Base-by-base conservation (phyloP, 2,888 invertebrate genomes). In the Salticus scenicus region DNA sequence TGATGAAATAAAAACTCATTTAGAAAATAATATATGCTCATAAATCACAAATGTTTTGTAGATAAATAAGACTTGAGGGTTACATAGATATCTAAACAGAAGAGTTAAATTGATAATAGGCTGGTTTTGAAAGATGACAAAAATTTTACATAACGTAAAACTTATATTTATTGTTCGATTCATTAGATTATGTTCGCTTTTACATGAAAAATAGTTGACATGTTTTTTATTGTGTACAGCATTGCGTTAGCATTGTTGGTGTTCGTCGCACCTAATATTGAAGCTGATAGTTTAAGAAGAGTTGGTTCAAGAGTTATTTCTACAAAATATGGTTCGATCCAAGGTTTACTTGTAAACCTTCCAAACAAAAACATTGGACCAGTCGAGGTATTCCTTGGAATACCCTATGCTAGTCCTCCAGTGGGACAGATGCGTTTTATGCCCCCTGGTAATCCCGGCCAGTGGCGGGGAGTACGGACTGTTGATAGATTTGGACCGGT, bases 381-480 rank as follows among this genome's bases (percentile, higher is more conserved):
- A 1, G 91, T 92, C 20, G 91, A 91, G 87, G 91, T 91, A 1
- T 92, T 90, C 88, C 88, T 90, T 5, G 92, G 96, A 0, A 95
- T 98, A 85, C 98, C 98, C 5, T 98, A 98, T 91, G 98, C 98
- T 37, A 96, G 97, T 71, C 96, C 98, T 28, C 97, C 98, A 41
- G 93, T 95, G 66, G 97, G 96, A 8, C 94, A 95, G 82, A 92
- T 98, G 87, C 94, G 98, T 84, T 98, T 98, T 91, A 98, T 98
- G 97, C 98, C 98, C 17, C 98, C 98, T 27, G 97, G 97, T 64
- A 93, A 94, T 27, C 94, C 95, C 5, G 92, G 93, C 73, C 91
- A 93, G 89, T 95, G 96, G 96, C 92, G 93, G 64, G 95, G 95
- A 87, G 94, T 95, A 30, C 93, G 94, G 74, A 92, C 94, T 74